Conservation (phyloP, 2,888 invertebrate species). For the Seira sanloemensis region DNA sequence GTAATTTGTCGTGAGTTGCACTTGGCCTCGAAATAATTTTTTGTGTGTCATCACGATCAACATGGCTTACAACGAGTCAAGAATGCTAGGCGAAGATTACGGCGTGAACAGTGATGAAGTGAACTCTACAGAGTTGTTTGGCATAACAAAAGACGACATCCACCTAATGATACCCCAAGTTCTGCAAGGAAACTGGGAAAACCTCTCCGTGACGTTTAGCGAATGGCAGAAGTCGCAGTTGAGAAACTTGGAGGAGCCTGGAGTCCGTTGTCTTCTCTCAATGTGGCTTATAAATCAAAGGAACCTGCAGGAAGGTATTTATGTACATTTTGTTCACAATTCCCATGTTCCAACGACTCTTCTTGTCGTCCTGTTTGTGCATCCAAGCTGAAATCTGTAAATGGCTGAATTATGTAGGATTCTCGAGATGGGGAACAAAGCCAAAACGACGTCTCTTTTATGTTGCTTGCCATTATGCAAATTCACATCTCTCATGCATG, state of each 20-base stretch:
- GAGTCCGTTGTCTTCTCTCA: conserved; percentile 1
- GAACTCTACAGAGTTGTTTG: not conserved
- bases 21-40: not conserved
- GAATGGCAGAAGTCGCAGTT: conserved; percentile 50
- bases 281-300: conserved; percentile 34
- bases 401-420: too few relatives aligned
- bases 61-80: not conserved
- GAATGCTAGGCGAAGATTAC: not conserved
- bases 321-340: too few relatives aligned
- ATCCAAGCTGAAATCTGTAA: too few relatives aligned
- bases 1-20: not conserved
- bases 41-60: not conserved
- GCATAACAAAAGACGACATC: conserved; percentile 14
- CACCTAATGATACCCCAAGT: conserved; percentile 24
- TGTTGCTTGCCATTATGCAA: too few relatives aligned
- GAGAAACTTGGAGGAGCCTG: conserved; percentile 21
- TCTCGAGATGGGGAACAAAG: too few relatives aligned
- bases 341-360: too few relatives aligned
- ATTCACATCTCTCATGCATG: too few relatives aligned
- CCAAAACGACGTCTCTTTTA: too few relatives aligned
- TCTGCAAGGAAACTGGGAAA: conserved; percentile 30
- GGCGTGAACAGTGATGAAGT: not conserved
- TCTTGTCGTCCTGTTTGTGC: too few relatives aligned
- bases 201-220: conserved; percentile 17
- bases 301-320: conserved; percentile 7